Evolutionary conservation across 23 tunicate genomes (phyloP).

Genomic region (Pegea sp.): DNA sequence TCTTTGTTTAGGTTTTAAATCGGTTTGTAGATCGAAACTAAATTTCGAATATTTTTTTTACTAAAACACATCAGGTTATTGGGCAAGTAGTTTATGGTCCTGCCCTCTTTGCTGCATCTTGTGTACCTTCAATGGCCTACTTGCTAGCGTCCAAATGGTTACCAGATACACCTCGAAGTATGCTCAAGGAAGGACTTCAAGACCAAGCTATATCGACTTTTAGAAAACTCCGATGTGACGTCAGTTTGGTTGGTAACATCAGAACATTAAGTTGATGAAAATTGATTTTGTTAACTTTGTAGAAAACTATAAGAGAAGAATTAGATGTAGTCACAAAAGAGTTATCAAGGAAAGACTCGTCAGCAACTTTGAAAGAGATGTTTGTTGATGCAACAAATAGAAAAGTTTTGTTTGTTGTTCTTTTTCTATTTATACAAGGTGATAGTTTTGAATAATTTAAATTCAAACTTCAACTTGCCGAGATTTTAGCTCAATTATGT

Average conservation of each 20-base stretch:
- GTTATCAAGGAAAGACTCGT: no score
- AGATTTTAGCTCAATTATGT: slow-evolving; percentile 63
- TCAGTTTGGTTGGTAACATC: slow-evolving; percentile 3
- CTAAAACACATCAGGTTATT: slow-evolving; percentile 25
- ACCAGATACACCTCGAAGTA: slow-evolving; percentile 65
- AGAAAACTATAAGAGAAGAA: no score
- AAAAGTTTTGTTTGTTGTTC: neutral
- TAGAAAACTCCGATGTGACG: slow-evolving; percentile 10
- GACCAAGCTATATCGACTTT: slow-evolving; percentile 22
- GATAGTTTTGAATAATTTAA: no score
- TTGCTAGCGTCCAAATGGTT: slow-evolving; percentile 24
- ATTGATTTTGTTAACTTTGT: no score
- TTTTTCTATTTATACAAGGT: neutral
- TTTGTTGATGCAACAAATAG: no score
- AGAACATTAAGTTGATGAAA: neutral
- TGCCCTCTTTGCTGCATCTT: slow-evolving; percentile 18
- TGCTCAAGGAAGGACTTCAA: slow-evolving; percentile 17
- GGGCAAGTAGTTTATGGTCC: slow-evolving; percentile 53
- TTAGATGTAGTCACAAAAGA: no score
- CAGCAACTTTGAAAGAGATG: no score
- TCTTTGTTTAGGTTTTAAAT: slow-evolving; percentile 15
- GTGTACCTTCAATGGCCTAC: slow-evolving; percentile 42
- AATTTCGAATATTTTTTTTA: neutral
- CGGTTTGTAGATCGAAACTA: slow-evolving; percentile 7
- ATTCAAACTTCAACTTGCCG: no score